Evolutionary conservation across 2,797 vertebrate species (phyloP).

Genomic region (Lophotriccus pileatus): DNA sequence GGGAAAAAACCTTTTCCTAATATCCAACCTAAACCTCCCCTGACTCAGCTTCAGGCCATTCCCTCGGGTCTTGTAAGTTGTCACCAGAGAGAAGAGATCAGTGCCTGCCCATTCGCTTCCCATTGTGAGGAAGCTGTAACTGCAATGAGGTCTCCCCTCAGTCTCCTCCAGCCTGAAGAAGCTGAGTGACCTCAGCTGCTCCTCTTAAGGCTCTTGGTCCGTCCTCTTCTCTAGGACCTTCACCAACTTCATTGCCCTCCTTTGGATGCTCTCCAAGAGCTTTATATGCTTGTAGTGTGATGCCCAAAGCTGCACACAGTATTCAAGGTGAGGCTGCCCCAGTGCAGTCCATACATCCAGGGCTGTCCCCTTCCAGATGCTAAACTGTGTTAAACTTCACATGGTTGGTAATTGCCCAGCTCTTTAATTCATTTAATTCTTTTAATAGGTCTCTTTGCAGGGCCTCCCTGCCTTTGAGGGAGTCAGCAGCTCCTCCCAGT

Average conservation of each 20-base stretch:
- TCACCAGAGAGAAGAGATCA: not conserved
- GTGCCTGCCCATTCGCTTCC: not conserved
- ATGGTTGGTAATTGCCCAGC: not conserved
- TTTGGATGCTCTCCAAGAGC: not conserved
- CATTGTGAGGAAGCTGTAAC: not conserved
- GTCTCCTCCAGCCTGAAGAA: not conserved
- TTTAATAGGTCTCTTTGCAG: not conserved
- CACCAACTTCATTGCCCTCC: not conserved
- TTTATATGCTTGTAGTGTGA: not conserved
- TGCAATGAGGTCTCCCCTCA: not conserved
- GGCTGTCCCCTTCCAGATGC: not conserved
- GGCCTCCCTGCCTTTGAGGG: not conserved
- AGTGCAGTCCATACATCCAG: not conserved
- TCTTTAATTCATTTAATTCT: not conserved
- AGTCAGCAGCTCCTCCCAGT: not conserved
- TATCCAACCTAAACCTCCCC: not conserved
- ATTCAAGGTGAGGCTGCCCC: rapidly evolving
- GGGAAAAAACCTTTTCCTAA: not conserved
- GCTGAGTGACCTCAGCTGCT: not conserved
- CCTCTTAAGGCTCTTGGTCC: no score
- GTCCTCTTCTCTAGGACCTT: not conserved
- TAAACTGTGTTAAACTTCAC: not conserved
- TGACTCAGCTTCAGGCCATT: not conserved
- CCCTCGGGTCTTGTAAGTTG: not conserved
- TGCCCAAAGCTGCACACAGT: not conserved